phyloP scores from a whole-genome alignment of 1,140 invertebrate genomes.

The Drosophila dunni region DNA sequence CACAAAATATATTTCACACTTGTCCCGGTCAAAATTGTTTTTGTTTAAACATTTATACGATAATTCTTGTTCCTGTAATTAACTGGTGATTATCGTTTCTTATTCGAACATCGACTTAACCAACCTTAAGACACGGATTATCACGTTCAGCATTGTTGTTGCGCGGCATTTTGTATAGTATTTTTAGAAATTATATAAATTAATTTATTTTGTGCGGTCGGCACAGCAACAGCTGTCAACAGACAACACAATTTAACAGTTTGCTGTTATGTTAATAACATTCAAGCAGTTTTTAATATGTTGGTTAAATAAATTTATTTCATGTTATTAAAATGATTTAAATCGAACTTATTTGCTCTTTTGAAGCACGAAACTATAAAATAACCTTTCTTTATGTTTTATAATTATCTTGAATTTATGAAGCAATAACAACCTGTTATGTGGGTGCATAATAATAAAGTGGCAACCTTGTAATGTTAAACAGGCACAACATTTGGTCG shows the following conservation, averaged over 20 bases:
- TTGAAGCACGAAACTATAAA: too few relatives aligned
- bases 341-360: too few relatives aligned
- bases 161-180: slow-evolving; percentile 65
- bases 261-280: slow-evolving; percentile 6
- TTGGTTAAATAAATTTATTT: background rate
- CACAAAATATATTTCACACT: slow-evolving; percentile 87
- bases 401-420: too few relatives aligned
- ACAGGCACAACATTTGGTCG: too few relatives aligned
- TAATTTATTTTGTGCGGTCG: slow-evolving; percentile 10
- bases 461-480: too few relatives aligned
- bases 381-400: too few relatives aligned
- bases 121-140: slow-evolving; percentile 83
- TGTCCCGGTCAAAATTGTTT: slow-evolving; percentile 87
- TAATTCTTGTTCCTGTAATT: slow-evolving; percentile 86
- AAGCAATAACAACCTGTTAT: too few relatives aligned
- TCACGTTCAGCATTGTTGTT: slow-evolving; percentile 83
- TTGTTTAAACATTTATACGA: slow-evolving; percentile 87
- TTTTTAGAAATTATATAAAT: slow-evolving; percentile 58
- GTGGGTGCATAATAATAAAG: too few relatives aligned
- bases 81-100: background rate
- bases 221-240: slow-evolving; percentile 12
- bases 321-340: too few relatives aligned
- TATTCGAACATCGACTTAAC: background rate
- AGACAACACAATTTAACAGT: background rate
- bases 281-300: background rate